These are phyloP conservation scores for Propsilocerus akamusi DNA, from an alignment of 1,140 invertebrate genomes.

Conservation along the genomic window DNA sequence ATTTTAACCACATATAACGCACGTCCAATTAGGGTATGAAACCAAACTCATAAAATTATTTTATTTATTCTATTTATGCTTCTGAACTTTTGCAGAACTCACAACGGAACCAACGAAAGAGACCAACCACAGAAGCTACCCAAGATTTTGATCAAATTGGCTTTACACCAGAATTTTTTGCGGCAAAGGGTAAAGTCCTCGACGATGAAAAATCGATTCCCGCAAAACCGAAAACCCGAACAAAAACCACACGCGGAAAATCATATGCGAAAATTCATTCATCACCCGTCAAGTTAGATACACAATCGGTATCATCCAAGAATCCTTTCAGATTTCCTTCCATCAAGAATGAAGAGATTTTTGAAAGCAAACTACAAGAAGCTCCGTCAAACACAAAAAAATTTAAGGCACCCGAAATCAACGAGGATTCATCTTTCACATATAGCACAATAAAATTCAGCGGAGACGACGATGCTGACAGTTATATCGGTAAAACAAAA, in stretches of 20 bases:
- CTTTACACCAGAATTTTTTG: neutral
- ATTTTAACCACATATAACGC: neutral
- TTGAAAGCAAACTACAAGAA: neutral
- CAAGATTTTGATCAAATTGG: neutral
- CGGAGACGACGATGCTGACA: neutral
- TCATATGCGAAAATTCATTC: too few relatives aligned
- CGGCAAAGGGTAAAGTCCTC: neutral
- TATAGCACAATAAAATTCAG: neutral
- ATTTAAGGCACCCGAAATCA: neutral
- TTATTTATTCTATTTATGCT: too few relatives aligned
- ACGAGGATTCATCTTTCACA: neutral
- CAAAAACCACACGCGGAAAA: neutral
- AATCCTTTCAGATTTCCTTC: neutral
- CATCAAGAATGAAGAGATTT: neutral
- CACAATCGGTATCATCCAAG: neutral
- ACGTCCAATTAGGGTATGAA: neutral
- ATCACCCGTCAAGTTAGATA: neutral
- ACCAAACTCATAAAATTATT: too few relatives aligned
- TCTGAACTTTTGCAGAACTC: too few relatives aligned
- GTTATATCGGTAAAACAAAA: neutral
- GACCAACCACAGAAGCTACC: neutral
- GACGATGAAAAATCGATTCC: neutral
- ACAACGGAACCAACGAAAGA: too few relatives aligned
- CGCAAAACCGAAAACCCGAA: neutral
- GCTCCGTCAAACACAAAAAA: neutral